phyloP scores from a whole-genome alignment of 2,113 vertebrate species.

The Microcebus jonahi region DNA sequence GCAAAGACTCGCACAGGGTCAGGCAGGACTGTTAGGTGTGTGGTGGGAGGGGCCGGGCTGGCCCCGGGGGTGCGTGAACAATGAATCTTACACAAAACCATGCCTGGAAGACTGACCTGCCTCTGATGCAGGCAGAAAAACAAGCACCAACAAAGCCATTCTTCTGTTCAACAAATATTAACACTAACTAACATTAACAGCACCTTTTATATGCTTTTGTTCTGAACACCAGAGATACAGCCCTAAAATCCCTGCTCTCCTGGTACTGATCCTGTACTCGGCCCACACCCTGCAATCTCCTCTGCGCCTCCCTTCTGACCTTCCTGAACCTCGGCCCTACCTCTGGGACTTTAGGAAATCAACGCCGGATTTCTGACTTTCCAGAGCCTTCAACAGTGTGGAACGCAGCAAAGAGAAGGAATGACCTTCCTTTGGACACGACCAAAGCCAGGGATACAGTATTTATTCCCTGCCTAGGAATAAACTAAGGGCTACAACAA shows the following conservation, averaged over 20 bases:
- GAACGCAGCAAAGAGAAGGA: not conserved
- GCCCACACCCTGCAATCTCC: not conserved
- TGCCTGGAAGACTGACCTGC: not conserved
- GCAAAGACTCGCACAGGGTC: not conserved
- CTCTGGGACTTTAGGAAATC: not conserved
- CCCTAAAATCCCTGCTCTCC: not conserved
- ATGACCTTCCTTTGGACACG: not conserved
- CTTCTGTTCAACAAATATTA: not conserved
- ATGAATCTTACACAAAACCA: not conserved
- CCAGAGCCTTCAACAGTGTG: not conserved
- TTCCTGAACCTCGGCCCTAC: not conserved
- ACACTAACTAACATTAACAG: not conserved
- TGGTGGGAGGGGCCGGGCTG: not conserved
- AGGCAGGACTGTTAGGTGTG: not conserved
- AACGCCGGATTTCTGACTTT: not conserved
- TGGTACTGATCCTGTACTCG: rapidly evolving
- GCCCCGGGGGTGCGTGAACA: not conserved
- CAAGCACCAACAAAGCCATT: not conserved
- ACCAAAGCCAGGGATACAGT: not conserved
- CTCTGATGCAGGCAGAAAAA: not conserved
- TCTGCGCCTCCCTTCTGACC: not conserved
- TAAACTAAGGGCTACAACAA: not conserved
- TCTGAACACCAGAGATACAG: not conserved
- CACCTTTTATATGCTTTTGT: not conserved
- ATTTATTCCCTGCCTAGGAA: not conserved